Conservation (phyloP, 2,797 vertebrate genomes). For the Sebastes matsubarae region DNA sequence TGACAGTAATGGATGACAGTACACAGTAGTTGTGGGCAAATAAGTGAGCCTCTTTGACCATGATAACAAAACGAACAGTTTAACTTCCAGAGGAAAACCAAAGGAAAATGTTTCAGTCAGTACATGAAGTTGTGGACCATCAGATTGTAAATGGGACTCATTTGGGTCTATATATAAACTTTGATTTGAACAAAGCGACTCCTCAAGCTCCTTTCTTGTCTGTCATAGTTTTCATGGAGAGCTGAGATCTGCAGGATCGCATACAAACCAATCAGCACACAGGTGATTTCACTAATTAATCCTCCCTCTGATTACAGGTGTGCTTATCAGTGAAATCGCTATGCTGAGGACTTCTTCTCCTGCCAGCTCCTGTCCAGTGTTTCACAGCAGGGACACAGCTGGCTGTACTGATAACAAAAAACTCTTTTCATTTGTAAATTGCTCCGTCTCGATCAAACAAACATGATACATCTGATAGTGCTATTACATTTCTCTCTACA, state of each 20-base stretch:
- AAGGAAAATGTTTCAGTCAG: background rate
- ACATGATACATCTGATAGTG: background rate
- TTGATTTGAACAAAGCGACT: background rate
- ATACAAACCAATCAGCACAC: constrained; percentile 5
- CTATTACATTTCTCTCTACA: background rate
- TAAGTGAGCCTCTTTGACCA: background rate
- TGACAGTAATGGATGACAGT: background rate
- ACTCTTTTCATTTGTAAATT: background rate
- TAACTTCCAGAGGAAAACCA: background rate
- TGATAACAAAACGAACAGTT: background rate
- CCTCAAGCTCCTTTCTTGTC: background rate
- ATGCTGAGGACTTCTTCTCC: background rate
- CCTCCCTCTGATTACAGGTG: constrained; percentile 15
- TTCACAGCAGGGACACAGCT: constrained; percentile 8
- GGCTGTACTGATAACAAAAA: background rate
- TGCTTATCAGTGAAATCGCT: constrained; percentile 5
- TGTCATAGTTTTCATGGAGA: background rate
- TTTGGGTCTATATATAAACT: background rate
- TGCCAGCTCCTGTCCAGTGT: constrained; percentile 11
- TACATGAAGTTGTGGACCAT: background rate
- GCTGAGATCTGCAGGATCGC: background rate
- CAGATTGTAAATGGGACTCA: background rate
- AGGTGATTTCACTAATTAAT: constrained; percentile 19
- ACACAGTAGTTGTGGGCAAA: background rate
- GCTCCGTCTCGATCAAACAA: background rate